Evolutionary conservation across 2,888 invertebrate genomes (phyloP).

Genomic region (Willowsia nigromaculata): DNA sequence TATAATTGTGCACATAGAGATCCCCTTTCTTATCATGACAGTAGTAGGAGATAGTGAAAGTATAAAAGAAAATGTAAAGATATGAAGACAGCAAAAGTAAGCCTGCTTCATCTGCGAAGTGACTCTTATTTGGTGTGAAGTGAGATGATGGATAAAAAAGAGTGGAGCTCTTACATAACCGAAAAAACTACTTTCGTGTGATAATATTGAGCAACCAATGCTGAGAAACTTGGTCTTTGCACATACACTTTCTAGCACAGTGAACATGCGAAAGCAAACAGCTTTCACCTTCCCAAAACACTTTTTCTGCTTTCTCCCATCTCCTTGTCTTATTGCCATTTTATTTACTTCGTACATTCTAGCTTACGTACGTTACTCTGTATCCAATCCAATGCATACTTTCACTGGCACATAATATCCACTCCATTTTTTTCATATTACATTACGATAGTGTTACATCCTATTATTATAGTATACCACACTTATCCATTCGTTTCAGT

Average conservation of each 20-base stretch:
- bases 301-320: slow-evolving; percentile 5
- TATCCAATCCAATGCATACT: neutral
- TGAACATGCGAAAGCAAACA: slow-evolving; percentile 50
- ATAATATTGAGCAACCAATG: slow-evolving; percentile 29
- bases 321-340: neutral
- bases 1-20: slow-evolving; percentile 3
- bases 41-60: neutral
- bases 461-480: slow-evolving; percentile 13
- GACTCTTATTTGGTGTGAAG: slow-evolving; percentile 1
- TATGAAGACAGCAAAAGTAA: neutral
- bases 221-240: neutral
- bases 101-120: neutral
- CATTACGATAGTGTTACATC: slow-evolving; percentile 34
- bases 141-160: neutral
- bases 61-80: neutral
- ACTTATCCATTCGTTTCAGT: slow-evolving; percentile 4
- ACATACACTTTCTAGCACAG: neutral
- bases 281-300: slow-evolving; percentile 57
- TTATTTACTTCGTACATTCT: neutral
- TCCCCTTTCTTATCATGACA: neutral
- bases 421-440: slow-evolving; percentile 21
- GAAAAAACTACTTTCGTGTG: neutral
- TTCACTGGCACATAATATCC: neutral
- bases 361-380: neutral
- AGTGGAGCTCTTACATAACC: slow-evolving; percentile 7